Evolutionary conservation across 2,113 vertebrate species (phyloP).

Genomic region (Oenanthe oenanthe): DNA sequence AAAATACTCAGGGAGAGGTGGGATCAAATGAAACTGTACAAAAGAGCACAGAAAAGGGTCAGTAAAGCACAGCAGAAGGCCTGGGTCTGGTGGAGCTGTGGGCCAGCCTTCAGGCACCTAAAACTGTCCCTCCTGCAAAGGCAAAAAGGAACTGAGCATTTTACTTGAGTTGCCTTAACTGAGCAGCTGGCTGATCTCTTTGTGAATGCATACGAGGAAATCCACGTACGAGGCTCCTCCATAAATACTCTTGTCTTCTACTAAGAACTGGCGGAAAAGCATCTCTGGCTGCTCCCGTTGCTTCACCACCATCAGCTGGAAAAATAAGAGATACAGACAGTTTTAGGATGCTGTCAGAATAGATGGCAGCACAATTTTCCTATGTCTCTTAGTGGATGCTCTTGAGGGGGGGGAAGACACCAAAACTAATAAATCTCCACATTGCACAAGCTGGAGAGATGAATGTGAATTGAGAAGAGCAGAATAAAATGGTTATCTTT

Average conservation of each 20-base stretch:
- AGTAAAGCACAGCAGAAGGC: background rate
- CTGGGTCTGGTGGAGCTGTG: background rate
- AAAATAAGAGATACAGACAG: background rate
- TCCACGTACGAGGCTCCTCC: slow-evolving; percentile 92
- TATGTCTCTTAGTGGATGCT: background rate
- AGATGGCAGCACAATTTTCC: background rate
- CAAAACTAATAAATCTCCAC: background rate
- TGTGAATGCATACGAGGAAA: slow-evolving; percentile 92
- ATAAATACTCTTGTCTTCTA: slow-evolving; percentile 91
- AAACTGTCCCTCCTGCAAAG: slow-evolving; percentile 3
- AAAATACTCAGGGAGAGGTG: background rate
- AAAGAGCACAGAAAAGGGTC: background rate
- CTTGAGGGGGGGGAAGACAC: fast-evolving
- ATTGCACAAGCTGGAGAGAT: background rate
- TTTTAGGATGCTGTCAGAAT: background rate
- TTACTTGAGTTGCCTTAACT: slow-evolving; percentile 68
- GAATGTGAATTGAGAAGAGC: background rate
- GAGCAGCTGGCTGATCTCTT: slow-evolving; percentile 92
- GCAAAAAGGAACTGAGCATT: background rate
- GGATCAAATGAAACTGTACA: slow-evolving; percentile 36
- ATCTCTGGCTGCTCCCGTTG: slow-evolving; percentile 89
- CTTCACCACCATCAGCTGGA: slow-evolving; percentile 86
- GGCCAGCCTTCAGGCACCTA: slow-evolving; percentile 23
- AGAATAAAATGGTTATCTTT: background rate
- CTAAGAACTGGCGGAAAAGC: slow-evolving; percentile 88